Evolutionary conservation across 2,113 vertebrate genomes (phyloP), one percentile per base, ranked within the genome.

Genomic region (Clupea harengus): DNA sequence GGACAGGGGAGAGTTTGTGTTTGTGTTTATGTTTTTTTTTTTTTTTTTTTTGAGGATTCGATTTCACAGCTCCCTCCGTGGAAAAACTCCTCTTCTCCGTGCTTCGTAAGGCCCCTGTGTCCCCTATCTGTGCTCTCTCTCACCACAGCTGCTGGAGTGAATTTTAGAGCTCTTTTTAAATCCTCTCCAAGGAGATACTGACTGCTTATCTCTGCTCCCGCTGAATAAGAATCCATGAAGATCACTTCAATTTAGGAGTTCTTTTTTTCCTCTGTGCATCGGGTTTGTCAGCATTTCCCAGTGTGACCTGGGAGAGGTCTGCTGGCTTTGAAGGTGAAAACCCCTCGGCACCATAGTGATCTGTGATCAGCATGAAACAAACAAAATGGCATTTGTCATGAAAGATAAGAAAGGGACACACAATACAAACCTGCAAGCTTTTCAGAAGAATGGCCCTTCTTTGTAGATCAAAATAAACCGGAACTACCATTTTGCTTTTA

Each of bases 351-450:
- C 2, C 17, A 20, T 20, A 18, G 52, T 15, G 13, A 4, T 57
- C 17, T 1, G 52, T 15, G 13, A 3, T 57, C 52, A 57, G 15
- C 39, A 10, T 45, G 7, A 1, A n/a, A 0, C 57, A 60, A 84
- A 85, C 80, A 85, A 60, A 67, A 85, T 49, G 81, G 44, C 45
- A 44, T 44, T 46, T 45, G 50, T 81, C 81, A 45, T 8, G 22
- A 1, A 25, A 86, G 83, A 84, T 82, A 83, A 82, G 52, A 39
- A 39, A 39, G 39, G 39, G 39, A 80, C 17, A 6, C 32, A 81
- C 46, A 39, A 20, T 64, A 80, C 46, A 17, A 49, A 45, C 25
- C 64, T 10, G 7, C 9, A 28, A 0, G 64, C n/a, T 67, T 28
- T 60, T 28, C n/a, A 28, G n/a, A 28, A 28, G 64, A 67, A 28